Percentiles rank a stretch among this genome's conserved stretches.
Conservation (phyloP, 2,888 invertebrate species). For the Desoria tigrina region DNA sequence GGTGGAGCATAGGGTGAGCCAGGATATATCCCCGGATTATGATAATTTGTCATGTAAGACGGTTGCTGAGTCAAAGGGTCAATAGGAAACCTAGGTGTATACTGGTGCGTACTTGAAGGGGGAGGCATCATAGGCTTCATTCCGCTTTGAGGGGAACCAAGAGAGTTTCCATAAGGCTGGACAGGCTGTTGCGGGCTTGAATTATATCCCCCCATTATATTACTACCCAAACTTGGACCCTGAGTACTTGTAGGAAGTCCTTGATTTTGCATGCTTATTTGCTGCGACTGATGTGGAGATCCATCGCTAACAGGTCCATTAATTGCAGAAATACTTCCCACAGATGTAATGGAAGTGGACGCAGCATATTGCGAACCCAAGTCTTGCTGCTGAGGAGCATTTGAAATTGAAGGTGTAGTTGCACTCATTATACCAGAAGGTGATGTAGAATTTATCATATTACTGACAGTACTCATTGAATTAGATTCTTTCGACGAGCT, state of each 20-base stretch:
- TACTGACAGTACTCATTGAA: constrained; percentile 53
- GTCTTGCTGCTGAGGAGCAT: constrained; percentile 51
- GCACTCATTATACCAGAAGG: constrained; percentile 45
- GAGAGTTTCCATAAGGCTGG: constrained; percentile 9
- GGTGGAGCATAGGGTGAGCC: constrained; percentile 36
- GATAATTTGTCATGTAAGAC: constrained; percentile 43
- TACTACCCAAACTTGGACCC: constrained; percentile 2
- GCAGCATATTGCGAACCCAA: constrained; percentile 45
- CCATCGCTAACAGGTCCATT: neutral
- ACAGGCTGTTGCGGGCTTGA: neutral
- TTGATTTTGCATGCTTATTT: constrained; percentile 45
- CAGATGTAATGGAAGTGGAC: constrained; percentile 31
- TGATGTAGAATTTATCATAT: constrained; percentile 56
- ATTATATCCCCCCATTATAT: constrained; percentile 22
- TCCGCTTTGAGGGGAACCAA: constrained; percentile 14
- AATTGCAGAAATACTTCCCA: neutral
- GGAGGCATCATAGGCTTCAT: constrained; percentile 50
- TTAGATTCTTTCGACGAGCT: constrained; percentile 54
- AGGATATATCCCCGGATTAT: constrained; percentile 43
- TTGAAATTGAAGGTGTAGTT: constrained; percentile 35
- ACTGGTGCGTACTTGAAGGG: constrained; percentile 55
- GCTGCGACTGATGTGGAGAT: constrained; percentile 36
- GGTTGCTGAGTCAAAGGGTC: constrained; percentile 26
- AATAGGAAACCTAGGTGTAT: constrained; percentile 46
- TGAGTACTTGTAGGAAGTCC: constrained; percentile 22